Evolutionary conservation across 2,797 vertebrate genomes (phyloP).

Genomic region (Helarctos malayanus): DNA sequence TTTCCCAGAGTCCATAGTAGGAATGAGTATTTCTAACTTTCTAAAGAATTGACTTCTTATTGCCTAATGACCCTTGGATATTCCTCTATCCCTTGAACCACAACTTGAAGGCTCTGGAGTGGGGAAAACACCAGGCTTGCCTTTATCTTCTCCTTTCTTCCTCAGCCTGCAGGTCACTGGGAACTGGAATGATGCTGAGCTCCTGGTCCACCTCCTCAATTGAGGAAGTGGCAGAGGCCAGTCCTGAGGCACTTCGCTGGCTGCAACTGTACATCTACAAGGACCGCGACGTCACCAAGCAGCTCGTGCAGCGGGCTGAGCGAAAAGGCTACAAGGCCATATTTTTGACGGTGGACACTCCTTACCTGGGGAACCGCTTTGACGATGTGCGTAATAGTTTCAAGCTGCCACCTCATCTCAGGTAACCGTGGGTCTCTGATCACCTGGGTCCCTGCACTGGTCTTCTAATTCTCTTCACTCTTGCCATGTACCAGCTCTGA

Average conservation of each 20-base stretch:
- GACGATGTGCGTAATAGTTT: conserved; percentile 96
- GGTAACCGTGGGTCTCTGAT: conserved; percentile 87
- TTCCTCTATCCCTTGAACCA: background rate
- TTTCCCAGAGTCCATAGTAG: too few relatives aligned
- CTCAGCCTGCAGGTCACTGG: conserved; percentile 93
- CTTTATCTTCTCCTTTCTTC: conserved; percentile 18
- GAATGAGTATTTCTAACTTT: background rate
- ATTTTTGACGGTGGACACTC: conserved; percentile 97
- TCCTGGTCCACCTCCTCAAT: conserved; percentile 98
- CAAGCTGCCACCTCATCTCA: conserved; percentile 95
- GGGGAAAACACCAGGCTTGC: background rate
- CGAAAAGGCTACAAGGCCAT: conserved; percentile 93
- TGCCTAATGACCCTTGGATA: background rate
- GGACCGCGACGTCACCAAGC: conserved; percentile 93
- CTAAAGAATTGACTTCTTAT: background rate
- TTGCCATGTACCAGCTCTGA: background rate
- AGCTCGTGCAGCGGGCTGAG: conserved; percentile 94
- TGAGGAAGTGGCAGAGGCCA: conserved; percentile 95
- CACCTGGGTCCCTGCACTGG: background rate
- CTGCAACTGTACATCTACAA: conserved; percentile 98
- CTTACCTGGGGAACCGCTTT: conserved; percentile 94
- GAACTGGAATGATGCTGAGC: conserved; percentile 98
- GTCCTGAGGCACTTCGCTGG: conserved; percentile 90
- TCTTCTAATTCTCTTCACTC: background rate
- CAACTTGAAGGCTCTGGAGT: background rate